A percentile compares a stretch with the other conserved stretches of the same genome.
Conservation (phyloP, 2,797 vertebrate genomes). For the Rachycentron canadum region DNA sequence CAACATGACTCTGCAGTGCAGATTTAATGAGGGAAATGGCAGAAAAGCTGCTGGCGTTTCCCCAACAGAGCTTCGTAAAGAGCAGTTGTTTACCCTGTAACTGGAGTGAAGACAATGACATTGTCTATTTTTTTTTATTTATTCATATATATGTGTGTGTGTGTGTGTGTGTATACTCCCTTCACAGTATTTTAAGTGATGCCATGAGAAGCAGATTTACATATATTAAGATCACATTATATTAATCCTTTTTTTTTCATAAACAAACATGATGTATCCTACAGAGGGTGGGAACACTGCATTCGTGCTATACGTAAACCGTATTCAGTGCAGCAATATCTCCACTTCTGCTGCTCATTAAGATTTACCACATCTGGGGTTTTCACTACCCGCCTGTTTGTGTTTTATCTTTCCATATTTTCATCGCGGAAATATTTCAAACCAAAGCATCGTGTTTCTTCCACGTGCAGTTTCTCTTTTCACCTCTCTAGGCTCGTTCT, state of each 20-base stretch:
- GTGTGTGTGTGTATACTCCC: not conserved
- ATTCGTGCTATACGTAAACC: not conserved
- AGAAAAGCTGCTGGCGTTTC: constrained; percentile 49
- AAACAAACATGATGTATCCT: constrained; percentile 24
- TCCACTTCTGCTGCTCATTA: constrained; percentile 1
- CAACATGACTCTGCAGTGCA: constrained; percentile 61
- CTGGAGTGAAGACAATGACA: constrained; percentile 15
- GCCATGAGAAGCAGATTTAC: constrained; percentile 31
- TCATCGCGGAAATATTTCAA: not conserved
- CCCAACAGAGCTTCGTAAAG: constrained; percentile 14
- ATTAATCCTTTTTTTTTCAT: constrained; percentile 19
- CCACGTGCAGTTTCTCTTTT: not conserved
- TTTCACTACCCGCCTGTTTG: not conserved
- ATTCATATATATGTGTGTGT: not conserved
- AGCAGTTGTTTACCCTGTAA: constrained; percentile 42
- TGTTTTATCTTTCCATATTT: constrained; percentile 1
- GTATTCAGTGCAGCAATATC: not conserved
- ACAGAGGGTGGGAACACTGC: not conserved
- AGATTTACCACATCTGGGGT: not conserved
- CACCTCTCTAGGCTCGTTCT: not conserved
- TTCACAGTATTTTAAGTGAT: constrained; percentile 6
- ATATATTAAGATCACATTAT: constrained; percentile 41
- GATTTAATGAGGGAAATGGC: constrained; percentile 66
- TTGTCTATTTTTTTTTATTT: constrained; percentile 23
- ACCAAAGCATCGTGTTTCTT: not conserved